Conservation (phyloP, 2,888 invertebrate genomes). For the Peribatodes rhomboidaria region DNA sequence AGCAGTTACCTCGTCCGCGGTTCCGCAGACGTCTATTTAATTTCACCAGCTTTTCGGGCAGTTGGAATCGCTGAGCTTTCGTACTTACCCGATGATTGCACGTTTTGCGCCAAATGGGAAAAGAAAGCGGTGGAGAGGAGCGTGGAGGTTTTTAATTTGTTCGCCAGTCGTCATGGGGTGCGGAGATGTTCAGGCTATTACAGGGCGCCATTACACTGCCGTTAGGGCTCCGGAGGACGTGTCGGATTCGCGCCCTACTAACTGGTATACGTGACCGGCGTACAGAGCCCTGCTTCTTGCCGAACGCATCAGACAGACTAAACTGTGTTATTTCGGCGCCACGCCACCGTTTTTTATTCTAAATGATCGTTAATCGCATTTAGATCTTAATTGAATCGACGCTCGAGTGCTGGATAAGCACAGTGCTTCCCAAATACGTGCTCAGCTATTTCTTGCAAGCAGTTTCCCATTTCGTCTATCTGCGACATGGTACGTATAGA, state of each 20-base stretch:
- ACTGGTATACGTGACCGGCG: conserved; percentile 76
- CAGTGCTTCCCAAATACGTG: conserved; percentile 9
- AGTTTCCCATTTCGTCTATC: conserved; percentile 7
- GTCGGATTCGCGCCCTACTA: conserved; percentile 81
- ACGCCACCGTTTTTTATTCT: conserved; percentile 39
- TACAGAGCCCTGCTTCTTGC: conserved; percentile 54
- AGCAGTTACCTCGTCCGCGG: conserved; percentile 43
- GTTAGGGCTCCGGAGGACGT: conserved; percentile 78
- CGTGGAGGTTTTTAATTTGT: conserved; percentile 80
- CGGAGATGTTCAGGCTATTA: conserved; percentile 73
- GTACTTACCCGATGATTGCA: conserved; percentile 45
- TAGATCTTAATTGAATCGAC: conserved; percentile 44
- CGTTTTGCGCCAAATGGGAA: conserved; percentile 43
- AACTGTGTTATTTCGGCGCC: conserved; percentile 42
- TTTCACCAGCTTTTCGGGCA: conserved; percentile 53
- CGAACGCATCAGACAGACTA: conserved; percentile 57
- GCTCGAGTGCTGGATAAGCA: conserved; percentile 16
- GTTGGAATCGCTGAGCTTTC: conserved; percentile 48
- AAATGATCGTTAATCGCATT: conserved; percentile 39
- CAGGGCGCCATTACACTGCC: conserved; percentile 76
- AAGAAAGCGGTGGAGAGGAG: conserved; percentile 56
- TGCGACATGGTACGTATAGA: conserved; percentile 3
- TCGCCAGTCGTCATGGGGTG: conserved; percentile 65
- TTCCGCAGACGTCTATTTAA: conserved; percentile 56
- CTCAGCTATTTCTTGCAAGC: conserved; percentile 16